Conservation (phyloP, 2,797 vertebrate genomes). For the Merluccius polli region DNA sequence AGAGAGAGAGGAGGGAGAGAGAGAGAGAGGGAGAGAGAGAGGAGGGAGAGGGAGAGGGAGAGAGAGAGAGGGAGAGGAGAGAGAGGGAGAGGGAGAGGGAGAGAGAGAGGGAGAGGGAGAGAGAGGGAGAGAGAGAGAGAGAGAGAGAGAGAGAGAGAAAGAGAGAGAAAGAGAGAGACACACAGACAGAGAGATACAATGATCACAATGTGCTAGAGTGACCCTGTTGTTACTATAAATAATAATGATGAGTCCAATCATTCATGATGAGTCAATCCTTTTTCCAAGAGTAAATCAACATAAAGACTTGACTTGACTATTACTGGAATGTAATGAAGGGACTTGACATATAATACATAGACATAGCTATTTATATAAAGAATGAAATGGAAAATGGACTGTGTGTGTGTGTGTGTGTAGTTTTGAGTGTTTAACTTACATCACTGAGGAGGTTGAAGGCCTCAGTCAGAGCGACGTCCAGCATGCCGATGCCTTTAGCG, state of each 20-base stretch:
- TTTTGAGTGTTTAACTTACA: constrained; percentile 72
- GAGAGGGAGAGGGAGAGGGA: background rate
- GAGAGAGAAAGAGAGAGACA: too few species aligned
- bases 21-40: background rate
- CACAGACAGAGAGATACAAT: too few species aligned
- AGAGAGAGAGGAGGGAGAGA: background rate
- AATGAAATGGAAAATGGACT: too few species aligned
- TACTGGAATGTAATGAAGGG: background rate
- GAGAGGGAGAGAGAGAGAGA: too few species aligned
- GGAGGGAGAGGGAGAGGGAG: background rate
- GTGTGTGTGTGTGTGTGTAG: constrained; percentile 2
- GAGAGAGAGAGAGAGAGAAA: too few species aligned
- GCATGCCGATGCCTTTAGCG: constrained; percentile 95
- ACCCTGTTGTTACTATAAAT: too few species aligned
- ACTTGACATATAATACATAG: background rate
- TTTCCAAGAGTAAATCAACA: too few species aligned
- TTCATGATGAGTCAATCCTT: too few species aligned
- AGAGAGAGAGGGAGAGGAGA: background rate
- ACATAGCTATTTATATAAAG: too few species aligned
- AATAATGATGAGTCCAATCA: too few species aligned
- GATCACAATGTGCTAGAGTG: background rate
- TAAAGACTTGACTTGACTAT: background rate
- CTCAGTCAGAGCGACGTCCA: constrained; percentile 92
- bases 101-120: too few species aligned
- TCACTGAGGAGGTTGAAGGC: constrained; percentile 91